Base-by-base conservation (phyloP, 2,113 vertebrate genomes). In the Scomber colias region DNA sequence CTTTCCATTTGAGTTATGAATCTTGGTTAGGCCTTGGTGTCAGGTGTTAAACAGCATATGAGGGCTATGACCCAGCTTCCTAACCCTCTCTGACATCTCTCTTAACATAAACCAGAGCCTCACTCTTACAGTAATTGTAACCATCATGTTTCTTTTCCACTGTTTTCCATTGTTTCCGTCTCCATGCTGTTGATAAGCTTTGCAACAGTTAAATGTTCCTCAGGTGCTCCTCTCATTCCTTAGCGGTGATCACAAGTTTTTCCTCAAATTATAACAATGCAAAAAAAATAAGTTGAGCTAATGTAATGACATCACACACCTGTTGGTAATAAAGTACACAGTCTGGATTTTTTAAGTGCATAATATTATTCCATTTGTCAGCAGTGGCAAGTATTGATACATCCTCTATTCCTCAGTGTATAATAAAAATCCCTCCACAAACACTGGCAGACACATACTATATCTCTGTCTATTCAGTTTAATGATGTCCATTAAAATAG, bases 1-100 rank as follows among this genome's bases (percentile, higher is more conserved):
- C 40, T 84, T 85, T 71, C 49, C 59, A 49, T 68, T 30, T 76
- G 76, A 82, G 67, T 59, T 67, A 55, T 83, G 70, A 71, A 81
- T 73, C 57, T 73, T 31, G 21, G 65, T 66, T 11, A 70, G 76
- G 81, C 76, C 30, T 71, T 57, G 53, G 85, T 88, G 83, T 92
- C 83, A 87, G 87, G 83, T 89, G 48, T 83, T 71, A 89, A 92
- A 79, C 69, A 88, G 53, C 71, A 90, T 90, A 91, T 74, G 66
- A 78, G 79, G 75, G 80, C 46, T 89, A 46, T 86, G 85, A 67
- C 88, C 83, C 85, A 81, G 85, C 84, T 86, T 84, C 81, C 78
- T 86, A 67, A 87, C 79, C 83, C 68, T 81, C 71, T 82, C 82
- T 92, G 87, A 86, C 80, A 87, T 90, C 76, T 83, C 71, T 82